Evolutionary conservation across 2,888 invertebrate species (phyloP).

Genomic region (Apantesis nais): DNA sequence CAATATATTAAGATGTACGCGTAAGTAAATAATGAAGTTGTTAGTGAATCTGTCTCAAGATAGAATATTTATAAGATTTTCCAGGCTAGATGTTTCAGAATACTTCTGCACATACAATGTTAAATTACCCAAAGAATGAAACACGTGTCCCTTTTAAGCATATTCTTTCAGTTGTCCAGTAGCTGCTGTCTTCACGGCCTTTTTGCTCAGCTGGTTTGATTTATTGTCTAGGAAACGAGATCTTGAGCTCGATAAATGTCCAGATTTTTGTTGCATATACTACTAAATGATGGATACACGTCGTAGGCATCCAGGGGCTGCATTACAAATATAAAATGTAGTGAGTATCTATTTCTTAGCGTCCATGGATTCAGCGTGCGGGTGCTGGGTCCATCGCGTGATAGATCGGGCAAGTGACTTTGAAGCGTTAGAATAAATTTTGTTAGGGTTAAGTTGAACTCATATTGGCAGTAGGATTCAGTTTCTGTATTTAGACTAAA

Average conservation of each 20-base stretch:
- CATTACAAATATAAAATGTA: neutral
- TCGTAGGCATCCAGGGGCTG: neutral
- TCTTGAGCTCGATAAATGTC: constrained; percentile 27
- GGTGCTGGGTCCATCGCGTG: too few relatives aligned
- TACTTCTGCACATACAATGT: neutral
- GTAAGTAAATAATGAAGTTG: too few relatives aligned
- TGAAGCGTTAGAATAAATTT: too few relatives aligned
- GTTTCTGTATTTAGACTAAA: too few relatives aligned
- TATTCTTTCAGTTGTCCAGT: constrained; percentile 4
- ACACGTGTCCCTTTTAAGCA: constrained; percentile 13
- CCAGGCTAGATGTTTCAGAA: neutral
- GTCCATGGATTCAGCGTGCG: too few relatives aligned
- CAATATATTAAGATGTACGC: too few relatives aligned
- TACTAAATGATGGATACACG: constrained; percentile 18
- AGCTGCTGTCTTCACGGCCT: constrained; percentile 26
- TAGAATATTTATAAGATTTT: neutral
- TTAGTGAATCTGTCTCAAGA: too few relatives aligned
- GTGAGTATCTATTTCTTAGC: too few relatives aligned
- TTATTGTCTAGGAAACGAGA: constrained; percentile 47
- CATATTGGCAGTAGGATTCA: too few relatives aligned
- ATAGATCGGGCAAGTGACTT: too few relatives aligned
- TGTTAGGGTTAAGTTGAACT: too few relatives aligned
- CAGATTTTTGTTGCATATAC: constrained; percentile 25
- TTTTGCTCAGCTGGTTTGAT: constrained; percentile 42
- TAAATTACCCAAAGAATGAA: constrained; percentile 1